Conservation (phyloP, 2,797 vertebrate species). For the Aulostomus chinensis region DNA sequence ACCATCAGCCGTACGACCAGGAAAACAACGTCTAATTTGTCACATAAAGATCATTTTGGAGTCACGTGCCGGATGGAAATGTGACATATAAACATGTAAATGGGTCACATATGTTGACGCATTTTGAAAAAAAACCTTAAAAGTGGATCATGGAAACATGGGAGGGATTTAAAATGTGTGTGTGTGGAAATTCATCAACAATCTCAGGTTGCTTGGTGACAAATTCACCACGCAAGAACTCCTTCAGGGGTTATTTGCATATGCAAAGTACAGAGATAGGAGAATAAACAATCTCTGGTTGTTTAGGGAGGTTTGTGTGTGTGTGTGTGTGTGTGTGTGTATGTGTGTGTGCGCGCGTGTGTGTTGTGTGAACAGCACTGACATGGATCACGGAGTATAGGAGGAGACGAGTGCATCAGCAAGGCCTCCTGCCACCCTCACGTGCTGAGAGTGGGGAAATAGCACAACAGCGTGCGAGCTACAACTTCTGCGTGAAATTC, state of each 20-base stretch:
- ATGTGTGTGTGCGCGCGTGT: constrained; percentile 18
- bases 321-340: constrained; percentile 12
- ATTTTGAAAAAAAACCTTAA: constrained; percentile 37
- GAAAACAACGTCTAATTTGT: no score
- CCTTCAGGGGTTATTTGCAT: constrained; percentile 56
- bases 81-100: constrained; percentile 12
- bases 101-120: constrained; percentile 23
- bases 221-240: constrained; percentile 39
- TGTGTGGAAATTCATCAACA: constrained; percentile 3
- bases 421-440: constrained; percentile 29
- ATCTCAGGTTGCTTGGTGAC: constrained; percentile 60
- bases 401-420: constrained; percentile 39
- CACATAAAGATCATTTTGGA: no score
- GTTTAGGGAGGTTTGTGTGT: no score
- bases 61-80: constrained; percentile 17
- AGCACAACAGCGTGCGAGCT: no score
- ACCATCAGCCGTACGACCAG: no score
- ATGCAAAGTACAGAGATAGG: constrained; percentile 52
- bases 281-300: constrained; percentile 48
- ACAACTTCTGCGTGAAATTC: no score
- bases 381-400: constrained; percentile 53
- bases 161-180: background rate
- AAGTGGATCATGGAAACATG: constrained; percentile 17
- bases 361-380: constrained; percentile 22
- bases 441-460: constrained; percentile 20